Percentiles rank a stretch among this genome's conserved stretches.
Conservation (phyloP, 2,797 vertebrate genomes). For the Lerista edwardsae region DNA sequence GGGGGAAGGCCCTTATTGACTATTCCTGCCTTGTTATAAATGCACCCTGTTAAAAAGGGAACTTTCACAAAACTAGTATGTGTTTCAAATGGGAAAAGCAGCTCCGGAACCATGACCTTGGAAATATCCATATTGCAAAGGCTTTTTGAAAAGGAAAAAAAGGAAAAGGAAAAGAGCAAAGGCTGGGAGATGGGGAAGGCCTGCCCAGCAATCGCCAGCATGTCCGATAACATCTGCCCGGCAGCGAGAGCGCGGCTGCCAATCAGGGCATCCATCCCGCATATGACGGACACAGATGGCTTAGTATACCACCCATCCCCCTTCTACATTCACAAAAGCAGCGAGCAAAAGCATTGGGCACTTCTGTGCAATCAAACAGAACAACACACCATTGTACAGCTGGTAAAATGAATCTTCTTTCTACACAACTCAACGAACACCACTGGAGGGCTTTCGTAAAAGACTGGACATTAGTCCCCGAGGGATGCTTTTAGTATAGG, state of each 20-base stretch:
- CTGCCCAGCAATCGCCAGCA: not conserved
- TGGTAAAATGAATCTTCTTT: not conserved
- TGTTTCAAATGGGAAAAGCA: not conserved
- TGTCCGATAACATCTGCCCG: not conserved
- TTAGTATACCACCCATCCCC: not conserved
- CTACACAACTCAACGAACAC: not conserved
- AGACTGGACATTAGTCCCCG: too few relatives aligned
- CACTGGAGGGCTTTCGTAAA: not conserved
- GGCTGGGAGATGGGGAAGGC: not conserved
- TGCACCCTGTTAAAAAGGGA: not conserved
- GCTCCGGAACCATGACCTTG: not conserved
- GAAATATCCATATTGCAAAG: not conserved
- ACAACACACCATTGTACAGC: not conserved
- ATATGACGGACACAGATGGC: not conserved
- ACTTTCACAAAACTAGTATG: not conserved
- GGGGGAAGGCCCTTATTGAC: not conserved
- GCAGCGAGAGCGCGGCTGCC: not conserved
- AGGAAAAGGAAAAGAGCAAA: not conserved
- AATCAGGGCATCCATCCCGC: not conserved
- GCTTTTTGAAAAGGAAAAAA: slow-evolving; percentile 6
- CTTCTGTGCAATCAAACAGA: not conserved
- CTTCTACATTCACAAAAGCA: not conserved
- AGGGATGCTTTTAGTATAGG: not conserved
- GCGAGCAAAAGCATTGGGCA: not conserved
- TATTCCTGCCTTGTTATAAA: not conserved